Evolutionary conservation across 2,113 vertebrate species (phyloP).

Genomic region (Xiphophorus hellerii): DNA sequence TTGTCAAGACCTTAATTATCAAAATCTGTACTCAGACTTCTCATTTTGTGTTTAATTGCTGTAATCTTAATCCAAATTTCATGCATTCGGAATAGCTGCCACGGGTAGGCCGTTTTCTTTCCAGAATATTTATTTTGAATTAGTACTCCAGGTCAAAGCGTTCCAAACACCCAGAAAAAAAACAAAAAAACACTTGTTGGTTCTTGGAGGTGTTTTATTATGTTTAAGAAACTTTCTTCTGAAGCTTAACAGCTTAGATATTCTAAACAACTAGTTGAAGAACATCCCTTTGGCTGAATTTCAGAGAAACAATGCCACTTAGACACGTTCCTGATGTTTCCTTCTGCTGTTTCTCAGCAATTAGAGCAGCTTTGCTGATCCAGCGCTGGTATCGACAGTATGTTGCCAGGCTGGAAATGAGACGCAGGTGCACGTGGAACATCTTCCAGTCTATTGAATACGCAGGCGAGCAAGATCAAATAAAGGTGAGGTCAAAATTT

Average conservation of each 20-base stretch:
- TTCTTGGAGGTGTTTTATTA: neutral
- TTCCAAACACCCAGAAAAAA: neutral
- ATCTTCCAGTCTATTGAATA: conserved; percentile 97
- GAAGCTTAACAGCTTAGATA: neutral
- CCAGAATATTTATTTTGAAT: neutral
- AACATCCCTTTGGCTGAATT: neutral
- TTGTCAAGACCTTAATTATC: neutral
- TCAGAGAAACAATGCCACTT: neutral
- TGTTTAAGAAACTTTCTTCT: neutral
- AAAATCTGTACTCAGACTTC: neutral
- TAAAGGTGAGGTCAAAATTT: conserved; percentile 80
- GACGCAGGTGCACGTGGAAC: conserved; percentile 91
- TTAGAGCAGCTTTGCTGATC: conserved; percentile 89
- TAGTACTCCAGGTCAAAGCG: neutral
- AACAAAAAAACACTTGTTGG: neutral
- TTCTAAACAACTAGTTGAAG: neutral
- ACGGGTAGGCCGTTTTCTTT: conserved; percentile 69
- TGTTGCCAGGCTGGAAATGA: conserved; percentile 88
- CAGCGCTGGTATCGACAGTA: conserved; percentile 92
- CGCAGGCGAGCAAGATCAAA: conserved; percentile 91
- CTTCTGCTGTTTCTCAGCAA: conserved; percentile 74
- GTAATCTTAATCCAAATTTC: conserved; percentile 3
- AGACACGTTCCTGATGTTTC: neutral
- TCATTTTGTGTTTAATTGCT: neutral
- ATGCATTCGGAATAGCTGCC: conserved; percentile 64